Evolutionary conservation across 2,888 invertebrate genomes (phyloP).

Genomic region (Diloba caeruleocephala): DNA sequence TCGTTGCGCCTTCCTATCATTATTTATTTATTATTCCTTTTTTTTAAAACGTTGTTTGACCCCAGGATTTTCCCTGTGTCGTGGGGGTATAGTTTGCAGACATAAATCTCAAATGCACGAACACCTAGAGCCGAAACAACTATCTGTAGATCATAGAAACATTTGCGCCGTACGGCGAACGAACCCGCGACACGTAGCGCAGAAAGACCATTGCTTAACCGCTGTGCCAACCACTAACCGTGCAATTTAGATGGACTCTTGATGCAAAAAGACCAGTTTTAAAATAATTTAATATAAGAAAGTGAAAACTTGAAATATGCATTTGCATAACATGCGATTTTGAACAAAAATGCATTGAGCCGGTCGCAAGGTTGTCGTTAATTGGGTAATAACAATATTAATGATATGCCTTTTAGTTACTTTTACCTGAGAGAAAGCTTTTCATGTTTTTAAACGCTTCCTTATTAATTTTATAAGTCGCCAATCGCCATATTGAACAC

Average conservation of each 20-base stretch:
- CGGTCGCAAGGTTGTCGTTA: constrained; percentile 42
- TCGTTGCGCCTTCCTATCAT: constrained; percentile 67
- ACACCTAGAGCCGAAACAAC: too few species aligned
- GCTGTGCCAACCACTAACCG: too few species aligned
- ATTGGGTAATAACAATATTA: constrained; percentile 33
- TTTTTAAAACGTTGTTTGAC: too few species aligned
- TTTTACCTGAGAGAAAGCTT: constrained; percentile 43
- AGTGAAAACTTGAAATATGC: constrained; percentile 45
- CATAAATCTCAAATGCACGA: too few species aligned
- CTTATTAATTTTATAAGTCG: constrained; percentile 4
- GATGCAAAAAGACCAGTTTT: constrained; percentile 34
- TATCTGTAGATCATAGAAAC: too few species aligned
- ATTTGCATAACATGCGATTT: constrained; percentile 23
- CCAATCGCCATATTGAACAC: neutral
- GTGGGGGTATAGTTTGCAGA: too few species aligned
- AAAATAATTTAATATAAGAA: constrained; percentile 22
- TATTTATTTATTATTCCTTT: too few species aligned
- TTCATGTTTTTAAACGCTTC: constrained; percentile 14
- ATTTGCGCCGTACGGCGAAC: too few species aligned
- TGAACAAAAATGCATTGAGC: constrained; percentile 10
- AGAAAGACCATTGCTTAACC: too few species aligned
- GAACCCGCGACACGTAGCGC: too few species aligned
- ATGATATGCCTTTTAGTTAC: constrained; percentile 25
- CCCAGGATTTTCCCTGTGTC: too few species aligned
- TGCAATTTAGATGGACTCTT: constrained; percentile 49